Base-by-base conservation (phyloP, 2,888 invertebrate genomes). In the Caenorhabditis panamensis region DNA sequence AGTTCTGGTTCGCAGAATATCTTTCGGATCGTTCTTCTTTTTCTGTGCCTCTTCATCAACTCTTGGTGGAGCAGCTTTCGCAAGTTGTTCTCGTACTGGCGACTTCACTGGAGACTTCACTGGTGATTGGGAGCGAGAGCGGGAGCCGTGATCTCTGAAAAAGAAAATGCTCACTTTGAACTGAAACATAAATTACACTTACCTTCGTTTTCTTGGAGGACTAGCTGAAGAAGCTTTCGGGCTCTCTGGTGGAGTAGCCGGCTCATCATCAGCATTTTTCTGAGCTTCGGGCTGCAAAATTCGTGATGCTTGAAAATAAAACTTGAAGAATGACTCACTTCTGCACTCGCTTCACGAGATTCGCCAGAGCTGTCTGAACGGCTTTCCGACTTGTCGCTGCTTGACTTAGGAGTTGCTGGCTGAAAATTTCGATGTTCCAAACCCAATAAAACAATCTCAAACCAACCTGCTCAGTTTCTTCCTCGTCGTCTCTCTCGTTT, bases 1-100 rank as follows among this genome's bases (percentile, higher is more conserved):
- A 28, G 90, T 87, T 24, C 83, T 76, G 11, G 83, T 85, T 56
- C 87, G 62, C 36, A 87, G 67, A 31, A 86, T 49, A 78, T 85
- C 84, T 24, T 73, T 69, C 24, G 80, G 69, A 16, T 82, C 82
- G 56, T 84, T 75, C 58, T 82, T 82, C 51, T 73, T 71, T 37
- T 75, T 66, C n/a, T 71, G 73, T n/a, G 62, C 66, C 22, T 63
- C 66, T 31, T 66, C 56, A 2, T 8, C 53, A 26, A 37, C 51
- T 28, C 47, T 22, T 51, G 20, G 53, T 13, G 41, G 2, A 31
- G 61, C 9, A 8, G 13, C 16, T 0, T 4, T 24, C 3, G 53
- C 41, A 9, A 66, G 37, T 28, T n/a, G 28, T 18, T 56, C 47
- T 31, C 22, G 24, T n/a, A n/a, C n/a, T n/a, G n/a, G n/a, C n/a